Evolutionary conservation across 2,113 vertebrate genomes (phyloP).

Genomic region (Orientallactaga bullata): DNA sequence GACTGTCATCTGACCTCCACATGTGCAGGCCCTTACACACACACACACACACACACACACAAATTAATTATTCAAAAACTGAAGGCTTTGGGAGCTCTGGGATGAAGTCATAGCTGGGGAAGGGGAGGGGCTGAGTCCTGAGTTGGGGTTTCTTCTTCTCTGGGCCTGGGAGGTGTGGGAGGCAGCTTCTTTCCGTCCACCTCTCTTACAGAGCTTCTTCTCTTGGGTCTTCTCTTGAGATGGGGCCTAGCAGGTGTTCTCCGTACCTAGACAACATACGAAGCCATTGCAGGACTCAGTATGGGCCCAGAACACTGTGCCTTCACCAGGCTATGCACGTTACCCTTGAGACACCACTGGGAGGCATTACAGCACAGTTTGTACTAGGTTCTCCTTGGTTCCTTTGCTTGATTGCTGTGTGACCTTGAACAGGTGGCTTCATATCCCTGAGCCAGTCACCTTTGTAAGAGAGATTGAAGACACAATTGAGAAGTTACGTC

Average conservation of each 20-base stretch:
- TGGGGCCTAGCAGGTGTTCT: background rate
- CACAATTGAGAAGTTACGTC: background rate
- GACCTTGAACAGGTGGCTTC: background rate
- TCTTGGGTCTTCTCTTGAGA: background rate
- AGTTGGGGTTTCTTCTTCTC: background rate
- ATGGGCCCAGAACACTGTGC: background rate
- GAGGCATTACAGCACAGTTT: slow-evolving; percentile 78
- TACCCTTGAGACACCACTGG: slow-evolving; percentile 70
- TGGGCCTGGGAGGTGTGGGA: background rate
- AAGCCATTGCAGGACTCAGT: background rate
- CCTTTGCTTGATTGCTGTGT: slow-evolving; percentile 5
- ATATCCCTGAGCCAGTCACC: slow-evolving; percentile 49
- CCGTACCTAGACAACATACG: background rate
- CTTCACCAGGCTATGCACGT: background rate
- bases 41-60: too few species aligned
- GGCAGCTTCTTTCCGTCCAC: background rate
- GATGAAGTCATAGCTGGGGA: background rate
- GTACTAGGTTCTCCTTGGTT: slow-evolving; percentile 50
- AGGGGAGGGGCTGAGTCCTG: background rate
- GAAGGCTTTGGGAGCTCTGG: background rate
- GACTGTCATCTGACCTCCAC: too few species aligned
- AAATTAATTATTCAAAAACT: too few species aligned
- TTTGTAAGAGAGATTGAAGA: background rate
- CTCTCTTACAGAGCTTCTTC: background rate
- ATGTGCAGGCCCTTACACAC: too few species aligned